phyloP scores from a whole-genome alignment of 37 sponge, comb jelly and placozoan species.

The Beroe forskalii region DNA sequence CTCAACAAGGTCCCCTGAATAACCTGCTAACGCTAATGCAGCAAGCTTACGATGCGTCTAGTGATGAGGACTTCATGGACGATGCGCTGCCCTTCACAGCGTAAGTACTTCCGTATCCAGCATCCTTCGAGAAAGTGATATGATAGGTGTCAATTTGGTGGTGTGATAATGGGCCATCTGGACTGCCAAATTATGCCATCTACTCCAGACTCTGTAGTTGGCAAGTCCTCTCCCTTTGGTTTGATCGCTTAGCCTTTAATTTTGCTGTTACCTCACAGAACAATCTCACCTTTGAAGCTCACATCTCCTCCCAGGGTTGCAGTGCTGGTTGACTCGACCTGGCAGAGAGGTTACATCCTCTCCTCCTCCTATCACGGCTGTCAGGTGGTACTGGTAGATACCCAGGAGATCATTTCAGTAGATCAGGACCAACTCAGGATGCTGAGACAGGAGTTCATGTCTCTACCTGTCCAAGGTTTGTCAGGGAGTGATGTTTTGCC shows the following conservation, averaged over 20 bases:
- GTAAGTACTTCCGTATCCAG: slow-evolving; percentile 3
- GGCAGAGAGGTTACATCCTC: slow-evolving; percentile 38
- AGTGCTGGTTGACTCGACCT: neutral
- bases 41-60: neutral
- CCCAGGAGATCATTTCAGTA: slow-evolving; percentile 9
- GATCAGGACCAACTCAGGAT: neutral
- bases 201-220: no score
- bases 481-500: no score
- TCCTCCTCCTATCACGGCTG: slow-evolving; percentile 3
- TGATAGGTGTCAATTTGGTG: no score
- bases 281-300: neutral
- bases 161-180: no score
- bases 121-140: no score
- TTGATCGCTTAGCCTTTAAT: neutral
- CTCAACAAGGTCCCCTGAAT: neutral
- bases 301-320: slow-evolving; percentile 12
- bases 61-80: neutral
- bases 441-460: neutral
- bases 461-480: slow-evolving; percentile 24
- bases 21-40: neutral
- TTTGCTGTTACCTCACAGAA: neutral
- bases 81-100: neutral
- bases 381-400: slow-evolving; percentile 33
- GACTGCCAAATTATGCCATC: no score
- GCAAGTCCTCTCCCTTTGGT: no score